Percentiles rank a stretch among this genome's conserved stretches.
phyloP scores from a whole-genome alignment of 2,113 vertebrate species.

The Melierax canorus region DNA sequence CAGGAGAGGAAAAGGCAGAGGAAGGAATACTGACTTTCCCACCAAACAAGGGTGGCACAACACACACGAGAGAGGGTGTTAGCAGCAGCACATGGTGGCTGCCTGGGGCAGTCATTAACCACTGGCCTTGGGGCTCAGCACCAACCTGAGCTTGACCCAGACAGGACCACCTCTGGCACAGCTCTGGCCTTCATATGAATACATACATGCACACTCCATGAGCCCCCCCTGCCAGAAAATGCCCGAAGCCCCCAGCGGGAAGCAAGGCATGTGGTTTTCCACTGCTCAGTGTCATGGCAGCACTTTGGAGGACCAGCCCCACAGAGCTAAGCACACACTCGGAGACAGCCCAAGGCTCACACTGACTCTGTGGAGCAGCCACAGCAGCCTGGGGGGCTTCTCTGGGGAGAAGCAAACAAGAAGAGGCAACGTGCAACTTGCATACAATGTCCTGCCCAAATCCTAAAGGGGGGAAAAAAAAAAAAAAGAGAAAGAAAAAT shows the following conservation, averaged over 20 bases:
- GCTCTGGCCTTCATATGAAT: not conserved
- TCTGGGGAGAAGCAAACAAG: not conserved
- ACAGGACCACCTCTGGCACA: not conserved
- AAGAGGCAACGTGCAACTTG: not conserved
- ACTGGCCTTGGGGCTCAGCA: not conserved
- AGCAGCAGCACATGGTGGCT: not conserved
- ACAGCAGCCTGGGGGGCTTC: not conserved
- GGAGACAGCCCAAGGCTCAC: not conserved
- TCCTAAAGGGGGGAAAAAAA: not conserved
- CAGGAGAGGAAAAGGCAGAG: not conserved
- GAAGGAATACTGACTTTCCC: not conserved
- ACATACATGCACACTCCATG: rapidly evolving
- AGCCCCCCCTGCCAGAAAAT: not conserved
- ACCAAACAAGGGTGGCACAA: not conserved
- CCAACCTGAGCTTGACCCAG: not conserved
- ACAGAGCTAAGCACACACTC: not conserved
- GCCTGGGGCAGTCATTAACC: not conserved
- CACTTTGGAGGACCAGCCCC: not conserved
- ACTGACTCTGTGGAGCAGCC: not conserved
- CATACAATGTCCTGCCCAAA: not conserved
- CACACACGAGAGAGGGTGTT: not conserved
- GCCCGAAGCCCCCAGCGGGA: not conserved
- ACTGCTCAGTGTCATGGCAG: not conserved
- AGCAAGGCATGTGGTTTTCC: not conserved
- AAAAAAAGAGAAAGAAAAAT: not conserved